These are phyloP conservation scores for Sebastolobus altivelis DNA, from an alignment of 2,797 vertebrate species.

Conservation along the genomic window DNA sequence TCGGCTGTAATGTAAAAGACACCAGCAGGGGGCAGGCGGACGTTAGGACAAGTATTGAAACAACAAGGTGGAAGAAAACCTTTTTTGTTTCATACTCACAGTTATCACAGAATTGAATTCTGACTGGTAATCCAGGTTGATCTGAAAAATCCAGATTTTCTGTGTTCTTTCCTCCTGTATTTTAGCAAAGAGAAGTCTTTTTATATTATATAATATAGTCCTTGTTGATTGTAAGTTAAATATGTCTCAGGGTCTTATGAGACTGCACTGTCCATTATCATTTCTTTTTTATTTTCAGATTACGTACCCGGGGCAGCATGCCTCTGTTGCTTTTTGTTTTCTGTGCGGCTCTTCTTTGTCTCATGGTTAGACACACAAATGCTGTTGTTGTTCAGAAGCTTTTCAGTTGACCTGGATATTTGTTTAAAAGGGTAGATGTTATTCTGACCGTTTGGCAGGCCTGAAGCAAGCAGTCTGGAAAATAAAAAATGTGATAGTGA, in stretches of 20 bases:
- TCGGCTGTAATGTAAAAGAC: slow-evolving; percentile 83
- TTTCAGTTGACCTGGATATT: slow-evolving; percentile 65
- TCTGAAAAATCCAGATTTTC: slow-evolving; percentile 57
- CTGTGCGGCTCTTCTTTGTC: background rate
- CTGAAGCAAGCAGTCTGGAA: background rate
- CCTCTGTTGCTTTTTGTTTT: slow-evolving; percentile 18
- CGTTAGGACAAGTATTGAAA: background rate
- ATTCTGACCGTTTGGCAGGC: slow-evolving; percentile 4
- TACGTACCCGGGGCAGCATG: slow-evolving; percentile 39
- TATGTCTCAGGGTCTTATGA: background rate
- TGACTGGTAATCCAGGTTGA: slow-evolving; percentile 83
- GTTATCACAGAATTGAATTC: slow-evolving; percentile 86
- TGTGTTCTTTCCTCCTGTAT: slow-evolving; percentile 70
- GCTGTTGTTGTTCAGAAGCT: slow-evolving; percentile 44
- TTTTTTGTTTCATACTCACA: slow-evolving; percentile 85
- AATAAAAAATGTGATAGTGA: background rate
- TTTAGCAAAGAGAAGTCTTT: slow-evolving; percentile 59
- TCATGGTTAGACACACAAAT: slow-evolving; percentile 32
- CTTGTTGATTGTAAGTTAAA: background rate
- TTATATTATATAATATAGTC: background rate
- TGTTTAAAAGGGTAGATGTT: slow-evolving; percentile 26
- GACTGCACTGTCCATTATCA: background rate
- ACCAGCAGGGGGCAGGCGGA: slow-evolving; percentile 63
- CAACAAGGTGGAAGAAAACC: background rate
- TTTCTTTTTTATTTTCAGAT: slow-evolving; percentile 5